phyloP scores from a whole-genome alignment of 2,888 invertebrate genomes.

The Pantelozetes paolii region DNA sequence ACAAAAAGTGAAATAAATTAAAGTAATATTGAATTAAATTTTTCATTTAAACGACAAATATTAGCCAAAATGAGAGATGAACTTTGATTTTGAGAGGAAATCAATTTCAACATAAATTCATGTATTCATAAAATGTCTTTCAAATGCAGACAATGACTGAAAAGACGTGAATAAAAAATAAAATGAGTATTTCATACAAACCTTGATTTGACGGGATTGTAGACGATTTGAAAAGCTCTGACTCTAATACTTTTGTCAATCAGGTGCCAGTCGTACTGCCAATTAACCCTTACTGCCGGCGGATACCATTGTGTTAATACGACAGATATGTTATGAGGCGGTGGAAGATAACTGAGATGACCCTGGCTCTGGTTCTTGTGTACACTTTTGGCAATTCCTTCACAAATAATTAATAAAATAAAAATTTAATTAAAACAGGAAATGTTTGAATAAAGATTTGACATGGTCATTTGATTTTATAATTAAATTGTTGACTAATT shows the following conservation, averaged over 20 bases:
- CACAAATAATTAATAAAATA: neutral
- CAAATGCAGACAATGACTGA: too few species aligned
- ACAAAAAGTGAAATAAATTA: too few species aligned
- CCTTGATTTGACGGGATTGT: slow-evolving; percentile 41
- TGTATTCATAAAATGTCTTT: too few species aligned
- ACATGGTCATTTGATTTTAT: neutral
- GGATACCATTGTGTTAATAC: slow-evolving; percentile 47
- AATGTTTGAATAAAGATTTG: neutral
- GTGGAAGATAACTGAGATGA: slow-evolving; percentile 33
- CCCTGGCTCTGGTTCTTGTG: neutral
- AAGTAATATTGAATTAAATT: too few species aligned
- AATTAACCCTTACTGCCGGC: slow-evolving; percentile 46
- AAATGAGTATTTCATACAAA: neutral
- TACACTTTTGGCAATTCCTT: slow-evolving; percentile 28
- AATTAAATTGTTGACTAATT: too few species aligned
- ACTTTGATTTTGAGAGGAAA: too few species aligned
- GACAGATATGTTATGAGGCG: slow-evolving; percentile 46
- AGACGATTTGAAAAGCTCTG: slow-evolving; percentile 42
- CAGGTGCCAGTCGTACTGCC: slow-evolving; percentile 41
- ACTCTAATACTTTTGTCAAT: slow-evolving; percentile 15
- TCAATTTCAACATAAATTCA: too few species aligned
- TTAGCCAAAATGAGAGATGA: too few species aligned
- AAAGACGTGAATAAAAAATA: too few species aligned
- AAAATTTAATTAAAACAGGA: neutral
- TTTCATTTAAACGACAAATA: too few species aligned